Base-by-base conservation (phyloP, 2,888 invertebrate species). In the Troglohyphantes excavatus region DNA sequence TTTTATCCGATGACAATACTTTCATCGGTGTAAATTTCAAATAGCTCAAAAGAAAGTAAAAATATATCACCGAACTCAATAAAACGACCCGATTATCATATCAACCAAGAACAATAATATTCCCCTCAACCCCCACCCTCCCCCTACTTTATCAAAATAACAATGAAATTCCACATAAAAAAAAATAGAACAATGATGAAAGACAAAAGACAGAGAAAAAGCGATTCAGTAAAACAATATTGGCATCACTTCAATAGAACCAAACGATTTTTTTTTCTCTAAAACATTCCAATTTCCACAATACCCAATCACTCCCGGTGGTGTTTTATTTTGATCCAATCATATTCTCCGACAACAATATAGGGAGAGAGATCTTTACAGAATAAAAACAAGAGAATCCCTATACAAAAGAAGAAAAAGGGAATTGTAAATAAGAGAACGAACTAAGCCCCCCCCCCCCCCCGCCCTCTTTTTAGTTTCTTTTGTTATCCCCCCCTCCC, bases 391-490 rank as follows among this genome's bases (percentile, higher is more conserved):
- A 75, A 82, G 72, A 73, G 68, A 68, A 61, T 27, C n/a, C 81
- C 43, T 23, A 29, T 26, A 82, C 75, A 88, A 82, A 61, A 82
- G 67, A 75, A 88, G 27, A n/a, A n/a, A 21, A 39, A 72, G 29
- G 53, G 88, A 88, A 88, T 82, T 82, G 88, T 88, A 88, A 88
- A 88, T 88, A 88, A 88, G 82, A 82, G 75, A 88, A 68, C 33
- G 65, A 84, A 27, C 39, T 5, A 19, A 21, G 13, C 46, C 27
- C 19, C 21, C 43, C 19, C 33, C n/a, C 11, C 39, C 70, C 3
- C 70, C n/a, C n/a, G n/a, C n/a, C n/a, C n/a, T n/a, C n/a, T n/a
- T 29, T 46, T 13, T 61, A 75, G 68, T 68, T 83, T 68, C 85
- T 61, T 73, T 85, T 85, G 85, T 85, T 76, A 85, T 46, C 26